Conservation (phyloP, 2,888 invertebrate genomes). For the Cataglyphis rosenhaueri region DNA sequence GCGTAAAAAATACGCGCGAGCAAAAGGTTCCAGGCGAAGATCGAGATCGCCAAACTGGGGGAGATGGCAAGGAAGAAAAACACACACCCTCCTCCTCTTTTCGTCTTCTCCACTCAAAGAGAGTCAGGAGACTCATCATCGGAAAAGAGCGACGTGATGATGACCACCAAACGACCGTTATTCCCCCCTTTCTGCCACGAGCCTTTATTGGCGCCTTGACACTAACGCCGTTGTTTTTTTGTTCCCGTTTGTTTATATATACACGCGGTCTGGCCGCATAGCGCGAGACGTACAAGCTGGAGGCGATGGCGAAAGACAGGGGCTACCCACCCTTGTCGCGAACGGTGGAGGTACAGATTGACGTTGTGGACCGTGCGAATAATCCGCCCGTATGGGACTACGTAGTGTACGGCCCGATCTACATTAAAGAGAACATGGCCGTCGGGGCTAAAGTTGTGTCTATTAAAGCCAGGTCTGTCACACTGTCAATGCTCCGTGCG, state of each 20-base stretch:
- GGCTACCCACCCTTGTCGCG: slow-evolving; percentile 97
- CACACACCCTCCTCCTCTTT: neutral
- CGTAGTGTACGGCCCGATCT: slow-evolving; percentile 98
- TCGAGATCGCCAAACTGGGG: slow-evolving; percentile 8
- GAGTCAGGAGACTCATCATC: neutral
- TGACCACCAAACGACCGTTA: neutral
- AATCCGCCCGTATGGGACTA: slow-evolving; percentile 99
- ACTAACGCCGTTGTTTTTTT: slow-evolving; percentile 82
- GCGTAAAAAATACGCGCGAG: slow-evolving; percentile 43
- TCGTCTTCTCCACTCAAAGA: slow-evolving; percentile 19
- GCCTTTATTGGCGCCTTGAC: slow-evolving; percentile 63
- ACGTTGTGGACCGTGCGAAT: slow-evolving; percentile 99
- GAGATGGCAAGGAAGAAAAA: slow-evolving; percentile 15
- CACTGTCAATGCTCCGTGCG: slow-evolving; percentile 84
- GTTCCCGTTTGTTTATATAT: slow-evolving; percentile 87
- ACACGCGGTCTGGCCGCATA: slow-evolving; percentile 87
- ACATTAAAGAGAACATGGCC: slow-evolving; percentile 98
- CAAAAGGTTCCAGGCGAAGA: slow-evolving; percentile 38
- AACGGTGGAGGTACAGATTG: slow-evolving; percentile 99
- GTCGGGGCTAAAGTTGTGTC: slow-evolving; percentile 99
- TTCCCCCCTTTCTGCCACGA: slow-evolving; percentile 61
- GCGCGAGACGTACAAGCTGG: slow-evolving; percentile 99
- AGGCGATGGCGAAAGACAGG: slow-evolving; percentile 99
- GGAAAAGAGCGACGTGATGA: slow-evolving; percentile 18
- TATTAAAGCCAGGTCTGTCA: slow-evolving; percentile 99